These are phyloP conservation scores for Lindbergichthys nudifrons DNA, from an alignment of 2,797 vertebrate species.

Conservation along the genomic window DNA sequence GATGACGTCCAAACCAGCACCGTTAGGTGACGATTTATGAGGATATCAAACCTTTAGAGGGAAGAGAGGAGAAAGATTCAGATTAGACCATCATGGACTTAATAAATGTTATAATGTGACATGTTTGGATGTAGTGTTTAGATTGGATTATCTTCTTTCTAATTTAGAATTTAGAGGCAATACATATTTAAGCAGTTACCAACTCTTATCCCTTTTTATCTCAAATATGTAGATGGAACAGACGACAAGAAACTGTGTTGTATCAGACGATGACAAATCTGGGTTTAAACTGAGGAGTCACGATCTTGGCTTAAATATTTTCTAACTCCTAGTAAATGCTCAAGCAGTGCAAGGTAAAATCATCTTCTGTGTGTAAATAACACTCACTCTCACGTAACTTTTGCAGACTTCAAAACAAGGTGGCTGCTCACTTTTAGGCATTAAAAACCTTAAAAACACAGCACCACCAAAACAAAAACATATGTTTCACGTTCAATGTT, in stretches of 20 bases:
- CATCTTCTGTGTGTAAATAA: background rate
- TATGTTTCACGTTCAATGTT: conserved; percentile 16
- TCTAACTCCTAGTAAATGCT: background rate
- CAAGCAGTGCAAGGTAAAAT: conserved; percentile 15
- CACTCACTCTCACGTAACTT: background rate
- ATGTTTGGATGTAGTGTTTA: background rate
- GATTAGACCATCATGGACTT: conserved; percentile 4
- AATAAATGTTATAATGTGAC: background rate
- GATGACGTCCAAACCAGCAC: conserved; percentile 60
- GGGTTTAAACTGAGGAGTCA: background rate
- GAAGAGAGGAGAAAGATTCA: conserved; percentile 22
- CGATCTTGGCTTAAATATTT: too few species aligned
- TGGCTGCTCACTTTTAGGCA: background rate
- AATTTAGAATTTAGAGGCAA: background rate
- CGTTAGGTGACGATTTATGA: conserved; percentile 16
- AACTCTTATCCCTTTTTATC: too few species aligned
- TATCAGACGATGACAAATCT: too few species aligned
- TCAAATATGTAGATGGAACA: too few species aligned
- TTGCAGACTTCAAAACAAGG: background rate
- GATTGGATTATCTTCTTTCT: background rate
- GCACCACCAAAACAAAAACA: conserved; percentile 10
- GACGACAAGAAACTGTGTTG: too few species aligned
- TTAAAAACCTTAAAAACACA: conserved; percentile 2
- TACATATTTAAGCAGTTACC: too few species aligned
- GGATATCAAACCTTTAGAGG: conserved; percentile 59